Percentiles rank a stretch among this genome's conserved stretches.
These are phyloP conservation scores for Apogon hyalosoma DNA, from an alignment of 2,797 vertebrate species.

Conservation along the genomic window DNA sequence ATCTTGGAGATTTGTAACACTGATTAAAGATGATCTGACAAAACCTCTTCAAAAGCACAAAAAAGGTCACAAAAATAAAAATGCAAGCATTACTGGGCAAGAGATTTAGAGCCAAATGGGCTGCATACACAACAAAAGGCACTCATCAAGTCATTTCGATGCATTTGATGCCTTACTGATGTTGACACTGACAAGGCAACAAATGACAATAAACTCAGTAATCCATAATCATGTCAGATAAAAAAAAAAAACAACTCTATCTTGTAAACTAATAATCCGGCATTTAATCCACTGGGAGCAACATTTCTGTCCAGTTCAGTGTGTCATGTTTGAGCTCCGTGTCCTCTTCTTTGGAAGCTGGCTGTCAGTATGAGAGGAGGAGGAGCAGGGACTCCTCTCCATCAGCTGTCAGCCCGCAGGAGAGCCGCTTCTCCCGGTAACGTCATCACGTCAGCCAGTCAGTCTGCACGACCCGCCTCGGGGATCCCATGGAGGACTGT, in stretches of 20 bases:
- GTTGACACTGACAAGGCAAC: slow-evolving; percentile 55
- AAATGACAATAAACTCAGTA: slow-evolving; percentile 35
- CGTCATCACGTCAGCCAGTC: slow-evolving; percentile 77
- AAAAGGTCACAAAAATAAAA: slow-evolving; percentile 48
- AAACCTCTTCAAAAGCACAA: slow-evolving; percentile 35
- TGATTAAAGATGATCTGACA: slow-evolving; percentile 41
- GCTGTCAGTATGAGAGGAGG: slow-evolving; percentile 51
- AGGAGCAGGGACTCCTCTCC: slow-evolving; percentile 76
- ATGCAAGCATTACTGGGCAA: slow-evolving; percentile 45
- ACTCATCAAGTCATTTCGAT: slow-evolving; percentile 77
- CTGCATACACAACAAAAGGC: slow-evolving; percentile 75
- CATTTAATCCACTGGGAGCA: slow-evolving; percentile 15
- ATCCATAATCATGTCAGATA: slow-evolving; percentile 35
- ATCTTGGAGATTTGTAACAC: slow-evolving; percentile 38
- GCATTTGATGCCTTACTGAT: slow-evolving; percentile 47
- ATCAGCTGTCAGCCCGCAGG: slow-evolving; percentile 79
- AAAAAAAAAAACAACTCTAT: slow-evolving; percentile 16
- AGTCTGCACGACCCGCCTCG: slow-evolving; percentile 64
- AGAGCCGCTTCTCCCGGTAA: slow-evolving; percentile 72
- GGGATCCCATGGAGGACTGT: slow-evolving; percentile 78
- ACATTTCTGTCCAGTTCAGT: slow-evolving; percentile 52
- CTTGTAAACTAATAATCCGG: slow-evolving; percentile 42
- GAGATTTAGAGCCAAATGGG: slow-evolving; percentile 38
- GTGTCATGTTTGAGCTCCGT: slow-evolving; percentile 44
- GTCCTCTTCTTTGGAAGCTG: slow-evolving; percentile 58